These are phyloP conservation scores for Drosophila aff. DNA, from an alignment of 1,140 invertebrate genomes.

Conservation along the genomic window DNA sequence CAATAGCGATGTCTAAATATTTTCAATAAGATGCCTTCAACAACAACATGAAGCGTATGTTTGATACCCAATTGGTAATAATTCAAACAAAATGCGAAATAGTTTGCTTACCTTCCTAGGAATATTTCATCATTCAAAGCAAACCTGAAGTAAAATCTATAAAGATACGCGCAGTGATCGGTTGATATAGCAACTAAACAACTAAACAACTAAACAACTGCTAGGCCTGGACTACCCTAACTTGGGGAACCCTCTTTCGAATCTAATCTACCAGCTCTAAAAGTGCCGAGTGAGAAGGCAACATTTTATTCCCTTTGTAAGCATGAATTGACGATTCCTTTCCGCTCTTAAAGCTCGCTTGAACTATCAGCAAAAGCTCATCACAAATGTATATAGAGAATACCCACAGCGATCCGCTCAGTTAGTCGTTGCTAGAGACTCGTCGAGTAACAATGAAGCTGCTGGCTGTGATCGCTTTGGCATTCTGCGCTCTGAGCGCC, in stretches of 20 bases:
- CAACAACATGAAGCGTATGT: background rate
- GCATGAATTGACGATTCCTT: constrained; percentile 25
- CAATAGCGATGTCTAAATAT: too few relatives aligned
- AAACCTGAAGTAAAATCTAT: background rate
- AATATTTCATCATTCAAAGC: constrained; percentile 6
- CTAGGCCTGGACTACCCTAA: constrained; percentile 9
- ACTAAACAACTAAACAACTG: background rate
- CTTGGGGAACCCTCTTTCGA: background rate
- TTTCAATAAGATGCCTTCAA: too few relatives aligned
- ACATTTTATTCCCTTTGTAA: background rate
- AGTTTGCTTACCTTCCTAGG: background rate
- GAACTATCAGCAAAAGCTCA: constrained; percentile 41
- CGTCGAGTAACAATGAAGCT: constrained; percentile 38
- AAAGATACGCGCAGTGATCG: background rate
- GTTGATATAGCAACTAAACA: constrained; percentile 4
- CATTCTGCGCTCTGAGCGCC: constrained; percentile 28
- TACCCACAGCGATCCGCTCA: background rate
- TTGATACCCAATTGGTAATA: background rate
- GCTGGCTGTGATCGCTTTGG: constrained; percentile 5
- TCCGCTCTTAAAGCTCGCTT: background rate
- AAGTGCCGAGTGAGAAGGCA: background rate
- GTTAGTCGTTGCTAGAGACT: constrained; percentile 19
- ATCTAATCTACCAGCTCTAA: background rate
- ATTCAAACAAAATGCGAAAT: background rate
- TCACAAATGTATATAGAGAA: background rate